A percentile compares a stretch with the other conserved stretches of the same genome.
These are phyloP conservation scores for Caenorhabditis macrosperma DNA, from an alignment of 2,888 invertebrate species.

Conservation along the genomic window DNA sequence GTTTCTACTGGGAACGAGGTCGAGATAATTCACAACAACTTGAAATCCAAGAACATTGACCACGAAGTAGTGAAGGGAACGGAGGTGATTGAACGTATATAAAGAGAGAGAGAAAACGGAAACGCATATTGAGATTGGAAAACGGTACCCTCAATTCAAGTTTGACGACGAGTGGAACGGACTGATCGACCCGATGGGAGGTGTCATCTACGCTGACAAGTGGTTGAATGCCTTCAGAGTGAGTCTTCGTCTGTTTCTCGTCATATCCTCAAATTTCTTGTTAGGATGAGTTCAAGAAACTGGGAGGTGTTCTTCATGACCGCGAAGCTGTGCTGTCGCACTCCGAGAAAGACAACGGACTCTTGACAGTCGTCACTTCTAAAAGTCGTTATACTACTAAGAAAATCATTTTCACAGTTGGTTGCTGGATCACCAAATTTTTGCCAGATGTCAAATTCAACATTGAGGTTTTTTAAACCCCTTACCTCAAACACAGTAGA, in stretches of 20 bases:
- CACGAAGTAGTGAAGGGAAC: constrained; percentile 61
- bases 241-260: background rate
- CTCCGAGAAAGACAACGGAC: constrained; percentile 9
- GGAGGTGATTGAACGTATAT: constrained; percentile 30
- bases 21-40: constrained; percentile 51
- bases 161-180: constrained; percentile 62
- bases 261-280: background rate
- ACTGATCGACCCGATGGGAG: constrained; percentile 69
- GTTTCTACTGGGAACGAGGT: constrained; percentile 50
- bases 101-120: background rate
- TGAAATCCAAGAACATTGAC: constrained; percentile 54
- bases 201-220: constrained; percentile 70
- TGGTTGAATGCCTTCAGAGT: constrained; percentile 68
- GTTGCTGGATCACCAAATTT: constrained; percentile 74
- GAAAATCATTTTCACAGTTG: constrained; percentile 73
- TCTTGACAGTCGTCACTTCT: constrained; percentile 20
- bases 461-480: constrained; percentile 52
- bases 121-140: constrained; percentile 24
- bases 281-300: constrained; percentile 64
- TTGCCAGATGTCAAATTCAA: constrained; percentile 65
- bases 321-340: constrained; percentile 46
- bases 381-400: constrained; percentile 61
- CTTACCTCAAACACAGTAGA: background rate
- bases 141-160: constrained; percentile 63
- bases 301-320: constrained; percentile 59